These are phyloP conservation scores for Tupiocoris notatus DNA, from an alignment of 2,888 invertebrate species.

Conservation along the genomic window DNA sequence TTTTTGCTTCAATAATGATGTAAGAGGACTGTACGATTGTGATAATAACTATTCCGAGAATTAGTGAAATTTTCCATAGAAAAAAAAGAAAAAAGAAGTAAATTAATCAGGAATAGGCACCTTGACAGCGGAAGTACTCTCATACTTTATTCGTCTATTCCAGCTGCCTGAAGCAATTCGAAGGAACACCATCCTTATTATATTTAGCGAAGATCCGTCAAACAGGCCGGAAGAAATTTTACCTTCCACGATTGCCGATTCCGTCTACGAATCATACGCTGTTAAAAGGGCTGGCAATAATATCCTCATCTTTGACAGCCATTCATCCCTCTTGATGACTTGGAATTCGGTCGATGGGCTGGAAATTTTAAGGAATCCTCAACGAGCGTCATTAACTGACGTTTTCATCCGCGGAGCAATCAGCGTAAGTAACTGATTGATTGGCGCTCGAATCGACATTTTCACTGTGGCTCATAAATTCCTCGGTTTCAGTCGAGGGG, in stretches of 20 bases:
- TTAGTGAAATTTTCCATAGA: background rate
- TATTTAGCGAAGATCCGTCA: background rate
- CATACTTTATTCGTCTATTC: too few relatives aligned
- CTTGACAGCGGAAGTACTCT: too few relatives aligned
- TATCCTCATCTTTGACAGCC: background rate
- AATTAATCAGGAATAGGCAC: too few relatives aligned
- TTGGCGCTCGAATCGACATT: background rate
- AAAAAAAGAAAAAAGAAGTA: too few relatives aligned
- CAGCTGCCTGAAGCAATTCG: background rate
- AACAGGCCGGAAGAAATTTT: background rate
- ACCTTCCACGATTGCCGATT: background rate
- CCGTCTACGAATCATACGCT: background rate
- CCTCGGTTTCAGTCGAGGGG: constrained; percentile 1
- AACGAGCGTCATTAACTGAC: background rate
- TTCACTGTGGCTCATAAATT: background rate
- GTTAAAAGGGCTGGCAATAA: background rate
- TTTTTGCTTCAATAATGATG: too few relatives aligned
- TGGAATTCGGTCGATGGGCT: background rate
- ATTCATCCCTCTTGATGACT: background rate
- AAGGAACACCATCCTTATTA: background rate
- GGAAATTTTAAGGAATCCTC: background rate
- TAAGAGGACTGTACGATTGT: too few relatives aligned
- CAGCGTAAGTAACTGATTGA: constrained; percentile 4
- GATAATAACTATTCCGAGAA: too few relatives aligned
- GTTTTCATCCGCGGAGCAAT: background rate